Conservation (phyloP, 1,140 invertebrate species). For the Cotesia typhae region DNA sequence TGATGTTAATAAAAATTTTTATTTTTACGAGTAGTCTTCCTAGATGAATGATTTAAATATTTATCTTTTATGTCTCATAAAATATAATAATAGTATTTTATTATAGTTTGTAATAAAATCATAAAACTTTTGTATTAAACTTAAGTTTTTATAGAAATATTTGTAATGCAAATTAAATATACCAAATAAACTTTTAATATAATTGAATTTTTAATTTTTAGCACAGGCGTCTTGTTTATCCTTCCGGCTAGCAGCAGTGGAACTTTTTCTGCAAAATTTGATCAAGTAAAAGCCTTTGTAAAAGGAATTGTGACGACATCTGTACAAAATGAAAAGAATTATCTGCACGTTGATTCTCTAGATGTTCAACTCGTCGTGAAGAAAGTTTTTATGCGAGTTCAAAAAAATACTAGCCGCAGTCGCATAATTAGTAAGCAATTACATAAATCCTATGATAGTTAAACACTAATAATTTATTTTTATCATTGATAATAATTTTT, state of each 20-base stretch:
- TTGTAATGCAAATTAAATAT: no score
- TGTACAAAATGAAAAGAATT: slow-evolving; percentile 64
- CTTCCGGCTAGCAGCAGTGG: slow-evolving; percentile 77
- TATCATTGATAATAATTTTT: slow-evolving; percentile 28
- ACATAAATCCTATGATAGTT: neutral
- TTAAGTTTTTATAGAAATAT: no score
- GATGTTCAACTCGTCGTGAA: slow-evolving; percentile 72
- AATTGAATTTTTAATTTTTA: slow-evolving; percentile 39
- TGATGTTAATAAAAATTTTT: no score
- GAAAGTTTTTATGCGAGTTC: slow-evolving; percentile 73
- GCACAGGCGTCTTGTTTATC: slow-evolving; percentile 75
- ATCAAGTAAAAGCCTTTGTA: slow-evolving; percentile 70
- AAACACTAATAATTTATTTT: slow-evolving; percentile 30
- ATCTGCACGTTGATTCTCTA: slow-evolving; percentile 72
- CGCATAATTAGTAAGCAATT: slow-evolving; percentile 73
- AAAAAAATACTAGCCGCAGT: slow-evolving; percentile 76
- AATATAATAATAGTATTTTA: no score
- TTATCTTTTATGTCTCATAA: no score
- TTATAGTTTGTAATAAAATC: no score
- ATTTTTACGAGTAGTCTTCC: no score
- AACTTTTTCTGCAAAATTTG: slow-evolving; percentile 74
- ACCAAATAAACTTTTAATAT: no score
- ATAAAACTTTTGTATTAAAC: no score
- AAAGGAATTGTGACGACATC: slow-evolving; percentile 69
- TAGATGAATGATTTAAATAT: no score